Evolutionary conservation across 2,888 invertebrate genomes (phyloP).

Genomic region (Chymomyza amoena): DNA sequence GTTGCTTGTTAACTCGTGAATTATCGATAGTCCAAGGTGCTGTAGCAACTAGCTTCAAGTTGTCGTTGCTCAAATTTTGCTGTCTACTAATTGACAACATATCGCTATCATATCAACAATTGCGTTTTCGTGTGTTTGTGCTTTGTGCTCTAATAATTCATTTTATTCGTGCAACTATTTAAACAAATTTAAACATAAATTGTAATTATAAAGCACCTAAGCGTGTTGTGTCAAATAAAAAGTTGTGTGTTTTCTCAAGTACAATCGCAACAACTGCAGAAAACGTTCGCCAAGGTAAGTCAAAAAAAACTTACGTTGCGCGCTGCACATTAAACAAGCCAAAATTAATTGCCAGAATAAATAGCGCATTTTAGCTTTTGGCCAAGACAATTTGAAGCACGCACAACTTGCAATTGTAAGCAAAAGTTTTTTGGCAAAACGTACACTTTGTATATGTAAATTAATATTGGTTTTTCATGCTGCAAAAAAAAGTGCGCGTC

Average conservation of each 20-base stretch:
- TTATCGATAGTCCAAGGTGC: too few relatives aligned
- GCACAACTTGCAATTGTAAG: background rate
- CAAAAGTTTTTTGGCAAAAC: background rate
- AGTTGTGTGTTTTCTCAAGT: background rate
- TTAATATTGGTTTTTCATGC: background rate
- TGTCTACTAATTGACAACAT: background rate
- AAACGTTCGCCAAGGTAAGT: background rate
- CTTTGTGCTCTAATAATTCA: constrained; percentile 27
- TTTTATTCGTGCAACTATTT: background rate
- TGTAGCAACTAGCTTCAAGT: background rate
- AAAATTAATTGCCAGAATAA: background rate
- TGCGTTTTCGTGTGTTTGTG: constrained; percentile 24
- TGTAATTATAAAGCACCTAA: constrained; percentile 2
- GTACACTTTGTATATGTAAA: background rate
- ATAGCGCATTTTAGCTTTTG: background rate
- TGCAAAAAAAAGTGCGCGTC: background rate
- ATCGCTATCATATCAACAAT: background rate
- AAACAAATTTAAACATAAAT: background rate
- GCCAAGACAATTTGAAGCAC: background rate
- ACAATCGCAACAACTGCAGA: background rate
- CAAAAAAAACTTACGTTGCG: background rate
- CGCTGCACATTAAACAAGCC: background rate
- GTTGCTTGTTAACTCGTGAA: too few relatives aligned
- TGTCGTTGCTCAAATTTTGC: background rate
- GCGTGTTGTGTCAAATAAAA: background rate